phyloP scores from a whole-genome alignment of 2,113 vertebrate species.

The Pantherophis guttatus region DNA sequence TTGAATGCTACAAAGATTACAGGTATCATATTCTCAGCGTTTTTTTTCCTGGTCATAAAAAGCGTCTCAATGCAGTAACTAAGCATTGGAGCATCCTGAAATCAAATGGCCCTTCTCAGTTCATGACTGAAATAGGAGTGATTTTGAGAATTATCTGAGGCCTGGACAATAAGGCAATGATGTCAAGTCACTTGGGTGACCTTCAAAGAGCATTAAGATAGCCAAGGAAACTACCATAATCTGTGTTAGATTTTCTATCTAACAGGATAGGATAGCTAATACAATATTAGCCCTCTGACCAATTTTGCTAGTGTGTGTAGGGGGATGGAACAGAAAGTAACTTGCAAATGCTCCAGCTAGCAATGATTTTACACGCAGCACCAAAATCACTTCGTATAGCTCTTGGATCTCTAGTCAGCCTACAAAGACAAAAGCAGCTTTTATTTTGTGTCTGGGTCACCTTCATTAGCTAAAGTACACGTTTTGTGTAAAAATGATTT shows the following conservation, averaged over 20 bases:
- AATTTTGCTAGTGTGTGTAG: neutral
- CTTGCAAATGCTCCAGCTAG: neutral
- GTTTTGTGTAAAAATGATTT: neutral
- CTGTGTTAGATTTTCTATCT: slow-evolving; percentile 18
- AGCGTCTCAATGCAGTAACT: neutral
- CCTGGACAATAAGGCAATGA: neutral
- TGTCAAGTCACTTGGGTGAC: neutral
- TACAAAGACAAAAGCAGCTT: neutral
- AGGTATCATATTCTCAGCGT: neutral
- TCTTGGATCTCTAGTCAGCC: neutral
- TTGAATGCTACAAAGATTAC: neutral
- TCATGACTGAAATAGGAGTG: slow-evolving; percentile 13
- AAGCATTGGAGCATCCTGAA: neutral
- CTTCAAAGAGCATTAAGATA: slow-evolving; percentile 8
- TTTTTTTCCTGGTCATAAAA: neutral
- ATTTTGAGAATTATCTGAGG: slow-evolving; percentile 13
- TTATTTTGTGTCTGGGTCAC: neutral
- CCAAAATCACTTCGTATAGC: neutral
- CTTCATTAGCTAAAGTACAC: neutral
- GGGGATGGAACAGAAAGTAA: neutral
- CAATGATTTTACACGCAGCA: neutral
- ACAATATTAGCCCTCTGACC: neutral
- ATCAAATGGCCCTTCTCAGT: slow-evolving; percentile 11
- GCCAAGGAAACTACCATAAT: slow-evolving; percentile 1
- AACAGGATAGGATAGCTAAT: neutral